These are phyloP conservation scores for Acarapis woodi DNA, from an alignment of 1,140 invertebrate genomes.

Conservation along the genomic window DNA sequence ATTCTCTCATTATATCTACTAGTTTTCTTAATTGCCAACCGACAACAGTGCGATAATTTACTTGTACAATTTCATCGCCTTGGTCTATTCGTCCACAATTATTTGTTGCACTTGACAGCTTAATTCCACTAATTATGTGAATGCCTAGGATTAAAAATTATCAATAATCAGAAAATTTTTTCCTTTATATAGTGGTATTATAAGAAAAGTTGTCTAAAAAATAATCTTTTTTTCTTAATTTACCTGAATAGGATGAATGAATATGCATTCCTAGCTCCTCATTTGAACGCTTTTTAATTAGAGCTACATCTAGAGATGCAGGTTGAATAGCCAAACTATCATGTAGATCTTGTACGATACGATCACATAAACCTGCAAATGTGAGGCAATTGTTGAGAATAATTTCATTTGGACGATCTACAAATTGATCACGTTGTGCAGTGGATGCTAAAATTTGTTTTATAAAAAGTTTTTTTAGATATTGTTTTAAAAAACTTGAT, in stretches of 20 bases:
- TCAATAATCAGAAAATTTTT: no score
- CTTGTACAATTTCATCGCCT: slow-evolving; percentile 72
- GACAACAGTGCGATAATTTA: slow-evolving; percentile 69
- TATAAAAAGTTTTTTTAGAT: no score
- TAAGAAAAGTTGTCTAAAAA: no score
- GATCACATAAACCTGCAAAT: slow-evolving; percentile 44
- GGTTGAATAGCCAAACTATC: slow-evolving; percentile 68
- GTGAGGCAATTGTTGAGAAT: slow-evolving; percentile 26
- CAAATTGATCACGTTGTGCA: slow-evolving; percentile 55
- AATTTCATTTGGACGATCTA: slow-evolving; percentile 38
- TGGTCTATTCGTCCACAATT: slow-evolving; percentile 61
- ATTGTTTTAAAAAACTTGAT: no score
- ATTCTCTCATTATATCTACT: slow-evolving; percentile 38
- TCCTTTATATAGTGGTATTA: no score
- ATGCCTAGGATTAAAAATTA: no score
- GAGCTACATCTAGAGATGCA: slow-evolving; percentile 49
- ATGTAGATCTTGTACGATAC: slow-evolving; percentile 50
- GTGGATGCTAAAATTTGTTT: slow-evolving; percentile 60
- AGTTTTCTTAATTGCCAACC: slow-evolving; percentile 57
- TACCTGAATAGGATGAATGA: slow-evolving; percentile 48
- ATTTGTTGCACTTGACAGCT: slow-evolving; percentile 27
- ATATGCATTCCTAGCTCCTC: slow-evolving; percentile 36
- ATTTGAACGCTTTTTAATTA: slow-evolving; percentile 32
- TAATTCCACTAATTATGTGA: slow-evolving; percentile 55
- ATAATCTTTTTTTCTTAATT: no score